These are phyloP conservation scores for Copidosoma floridanum DNA, from an alignment of 1,140 invertebrate species.

Conservation along the genomic window DNA sequence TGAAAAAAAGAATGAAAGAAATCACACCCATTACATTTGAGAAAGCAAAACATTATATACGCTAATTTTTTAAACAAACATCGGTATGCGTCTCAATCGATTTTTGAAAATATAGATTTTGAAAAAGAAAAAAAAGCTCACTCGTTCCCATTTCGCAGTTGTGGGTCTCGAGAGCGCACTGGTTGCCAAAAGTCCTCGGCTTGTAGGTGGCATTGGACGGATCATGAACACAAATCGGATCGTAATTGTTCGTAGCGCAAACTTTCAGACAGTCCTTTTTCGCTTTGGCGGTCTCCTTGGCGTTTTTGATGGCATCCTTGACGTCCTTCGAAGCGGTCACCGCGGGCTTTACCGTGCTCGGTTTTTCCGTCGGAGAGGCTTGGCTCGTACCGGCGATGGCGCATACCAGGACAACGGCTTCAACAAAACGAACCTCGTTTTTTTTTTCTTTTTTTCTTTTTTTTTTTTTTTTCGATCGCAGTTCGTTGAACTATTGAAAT, in stretches of 20 bases:
- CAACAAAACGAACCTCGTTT: too few relatives aligned
- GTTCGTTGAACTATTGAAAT: too few relatives aligned
- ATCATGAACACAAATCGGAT: constrained; percentile 49
- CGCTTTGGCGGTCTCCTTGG: constrained; percentile 45
- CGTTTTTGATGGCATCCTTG: constrained; percentile 47
- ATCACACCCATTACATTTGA: not conserved
- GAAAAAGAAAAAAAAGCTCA: constrained; percentile 32
- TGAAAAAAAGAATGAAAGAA: constrained; percentile 32
- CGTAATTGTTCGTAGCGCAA: constrained; percentile 35
- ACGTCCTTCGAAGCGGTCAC: constrained; percentile 46
- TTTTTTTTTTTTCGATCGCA: too few relatives aligned
- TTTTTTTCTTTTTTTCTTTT: too few relatives aligned
- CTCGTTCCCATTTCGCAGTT: constrained; percentile 50
- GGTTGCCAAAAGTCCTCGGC: constrained; percentile 42
- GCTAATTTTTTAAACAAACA: constrained; percentile 14
- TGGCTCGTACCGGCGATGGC: not conserved
- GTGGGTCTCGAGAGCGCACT: constrained; percentile 42
- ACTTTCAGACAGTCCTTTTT: constrained; percentile 46
- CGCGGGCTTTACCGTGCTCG: not conserved
- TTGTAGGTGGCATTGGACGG: constrained; percentile 39
- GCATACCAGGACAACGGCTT: constrained; percentile 8
- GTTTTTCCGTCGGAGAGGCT: not conserved
- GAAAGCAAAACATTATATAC: constrained; percentile 1
- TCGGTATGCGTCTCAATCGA: too few relatives aligned
- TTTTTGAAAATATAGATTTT: too few relatives aligned